Conservation (phyloP, 2,113 vertebrate genomes). For the Osmerus eperlanus region DNA sequence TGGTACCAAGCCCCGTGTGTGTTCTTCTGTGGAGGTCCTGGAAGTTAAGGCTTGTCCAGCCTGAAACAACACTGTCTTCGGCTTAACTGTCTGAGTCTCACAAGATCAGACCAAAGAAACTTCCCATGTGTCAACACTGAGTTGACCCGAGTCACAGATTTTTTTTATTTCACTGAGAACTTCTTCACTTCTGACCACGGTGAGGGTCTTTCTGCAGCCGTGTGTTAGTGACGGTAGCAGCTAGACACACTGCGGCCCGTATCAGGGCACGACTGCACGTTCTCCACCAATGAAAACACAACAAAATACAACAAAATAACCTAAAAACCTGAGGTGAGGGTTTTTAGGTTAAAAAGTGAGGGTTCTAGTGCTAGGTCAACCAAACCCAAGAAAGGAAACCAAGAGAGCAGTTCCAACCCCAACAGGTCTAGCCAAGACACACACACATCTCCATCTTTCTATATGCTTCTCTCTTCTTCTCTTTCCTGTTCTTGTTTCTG, state of each 20-base stretch:
- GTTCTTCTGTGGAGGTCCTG: constrained; percentile 14
- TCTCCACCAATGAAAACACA: too few species aligned
- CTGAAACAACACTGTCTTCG: constrained; percentile 40
- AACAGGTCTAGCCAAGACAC: constrained; percentile 15
- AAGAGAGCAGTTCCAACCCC: constrained; percentile 8
- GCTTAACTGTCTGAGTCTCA: constrained; percentile 23
- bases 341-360: too few species aligned
- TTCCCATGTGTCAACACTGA: background rate
- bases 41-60: constrained; percentile 42
- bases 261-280: too few species aligned
- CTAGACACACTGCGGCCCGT: too few species aligned
- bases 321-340: constrained; percentile 10
- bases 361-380: background rate
- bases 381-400: too few species aligned
- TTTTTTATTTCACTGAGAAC: background rate
- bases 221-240: too few species aligned
- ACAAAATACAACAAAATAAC: too few species aligned
- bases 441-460: constrained; percentile 36
- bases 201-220: too few species aligned
- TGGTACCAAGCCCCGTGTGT: background rate
- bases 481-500: constrained; percentile 43
- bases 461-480: constrained; percentile 17
- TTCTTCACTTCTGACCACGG: too few species aligned
- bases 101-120: background rate
- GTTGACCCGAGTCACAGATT: background rate